These are phyloP conservation scores for Characodon lateralis DNA, from an alignment of 2,797 vertebrate genomes.

Conservation along the genomic window DNA sequence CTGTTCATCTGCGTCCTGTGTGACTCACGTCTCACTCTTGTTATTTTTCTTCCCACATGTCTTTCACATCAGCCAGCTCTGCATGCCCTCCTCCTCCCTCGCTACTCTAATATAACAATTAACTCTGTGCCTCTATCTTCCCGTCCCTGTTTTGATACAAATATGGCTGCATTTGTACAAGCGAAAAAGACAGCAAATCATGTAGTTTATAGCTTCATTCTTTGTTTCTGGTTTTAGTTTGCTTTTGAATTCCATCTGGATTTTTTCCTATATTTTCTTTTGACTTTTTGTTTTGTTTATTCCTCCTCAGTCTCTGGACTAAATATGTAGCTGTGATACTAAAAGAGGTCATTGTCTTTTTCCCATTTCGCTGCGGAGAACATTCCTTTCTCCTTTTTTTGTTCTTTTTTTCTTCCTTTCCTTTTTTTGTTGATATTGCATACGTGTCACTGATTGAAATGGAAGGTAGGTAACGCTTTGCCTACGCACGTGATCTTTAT, in stretches of 20 bases:
- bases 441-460: slow-evolving; percentile 95
- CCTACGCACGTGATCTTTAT: slow-evolving; percentile 96
- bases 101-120: slow-evolving; percentile 61
- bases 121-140: slow-evolving; percentile 54
- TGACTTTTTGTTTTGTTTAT: slow-evolving; percentile 63
- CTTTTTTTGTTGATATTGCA: slow-evolving; percentile 91
- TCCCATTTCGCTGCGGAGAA: slow-evolving; percentile 96
- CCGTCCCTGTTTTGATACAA: slow-evolving; percentile 63
- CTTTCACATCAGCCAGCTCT: slow-evolving; percentile 74
- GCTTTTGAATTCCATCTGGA: slow-evolving; percentile 66
- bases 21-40: slow-evolving; percentile 74
- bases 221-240: slow-evolving; percentile 66
- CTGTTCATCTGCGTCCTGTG: slow-evolving; percentile 78
- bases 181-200: slow-evolving; percentile 81
- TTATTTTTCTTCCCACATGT: slow-evolving; percentile 68
- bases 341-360: slow-evolving; percentile 96
- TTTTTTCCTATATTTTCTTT: slow-evolving; percentile 62
- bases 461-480: slow-evolving; percentile 98
- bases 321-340: slow-evolving; percentile 89
- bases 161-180: slow-evolving; percentile 78
- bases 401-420: slow-evolving; percentile 75
- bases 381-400: slow-evolving; percentile 91
- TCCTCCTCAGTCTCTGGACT: slow-evolving; percentile 82
- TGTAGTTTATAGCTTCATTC: slow-evolving; percentile 67
- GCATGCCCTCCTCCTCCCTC: slow-evolving; percentile 66